phyloP scores from a whole-genome alignment of 2,888 invertebrate species.

The Parnassius glacialis region DNA sequence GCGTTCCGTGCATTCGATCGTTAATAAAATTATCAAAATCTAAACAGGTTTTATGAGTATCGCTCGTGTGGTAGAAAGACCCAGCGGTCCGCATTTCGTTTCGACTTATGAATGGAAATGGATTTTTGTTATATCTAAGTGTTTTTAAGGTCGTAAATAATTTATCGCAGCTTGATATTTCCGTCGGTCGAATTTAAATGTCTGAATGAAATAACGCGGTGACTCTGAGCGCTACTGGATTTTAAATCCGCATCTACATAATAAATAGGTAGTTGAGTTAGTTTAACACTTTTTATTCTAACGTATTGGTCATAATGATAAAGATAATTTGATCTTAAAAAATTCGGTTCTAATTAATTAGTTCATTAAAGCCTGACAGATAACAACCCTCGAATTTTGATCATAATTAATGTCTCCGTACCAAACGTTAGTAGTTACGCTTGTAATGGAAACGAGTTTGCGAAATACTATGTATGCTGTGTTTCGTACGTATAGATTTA shows the following conservation, averaged over 20 bases:
- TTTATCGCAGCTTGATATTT: constrained; percentile 78
- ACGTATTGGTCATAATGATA: constrained; percentile 29
- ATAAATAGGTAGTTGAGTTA: constrained; percentile 38
- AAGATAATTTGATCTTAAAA: constrained; percentile 30
- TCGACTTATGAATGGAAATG: constrained; percentile 78
- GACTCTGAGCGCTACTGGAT: constrained; percentile 70
- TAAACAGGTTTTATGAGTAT: constrained; percentile 76
- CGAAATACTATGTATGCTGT: constrained; percentile 9
- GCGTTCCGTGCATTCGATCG: constrained; percentile 72
- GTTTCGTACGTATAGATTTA: constrained; percentile 20
- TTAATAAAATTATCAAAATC: constrained; percentile 82
- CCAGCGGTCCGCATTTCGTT: constrained; percentile 51
- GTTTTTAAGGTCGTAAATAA: constrained; percentile 78
- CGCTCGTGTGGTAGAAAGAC: constrained; percentile 64
- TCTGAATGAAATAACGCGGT: constrained; percentile 61
- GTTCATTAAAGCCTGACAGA: constrained; percentile 18
- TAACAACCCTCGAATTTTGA: constrained; percentile 8
- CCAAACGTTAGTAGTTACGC: constrained; percentile 1
- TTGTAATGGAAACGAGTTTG: constrained; percentile 7
- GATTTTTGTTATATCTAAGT: constrained; percentile 76
- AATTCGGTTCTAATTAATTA: constrained; percentile 29
- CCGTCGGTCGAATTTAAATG: constrained; percentile 72
- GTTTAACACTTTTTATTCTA: constrained; percentile 42
- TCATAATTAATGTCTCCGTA: neutral
- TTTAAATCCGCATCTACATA: constrained; percentile 57